Conservation (phyloP, 2,888 invertebrate genomes). For the Drosophila stalkeri region DNA sequence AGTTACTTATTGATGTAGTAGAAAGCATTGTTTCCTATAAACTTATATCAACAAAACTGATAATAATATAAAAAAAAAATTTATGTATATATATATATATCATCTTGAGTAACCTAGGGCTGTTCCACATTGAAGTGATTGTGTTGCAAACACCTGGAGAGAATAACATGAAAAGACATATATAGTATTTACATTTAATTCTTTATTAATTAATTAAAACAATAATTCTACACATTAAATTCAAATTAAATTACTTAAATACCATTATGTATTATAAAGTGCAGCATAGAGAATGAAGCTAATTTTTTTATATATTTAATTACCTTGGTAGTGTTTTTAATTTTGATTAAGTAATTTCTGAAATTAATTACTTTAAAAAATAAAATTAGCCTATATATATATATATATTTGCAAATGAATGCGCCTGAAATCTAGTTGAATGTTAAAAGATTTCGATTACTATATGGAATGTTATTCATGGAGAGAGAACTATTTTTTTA, state of each 20-base stretch:
- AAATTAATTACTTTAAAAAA: slow-evolving; percentile 32
- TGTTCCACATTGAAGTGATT: slow-evolving; percentile 78
- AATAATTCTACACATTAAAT: slow-evolving; percentile 43
- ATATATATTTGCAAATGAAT: slow-evolving; percentile 49
- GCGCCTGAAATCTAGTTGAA: slow-evolving; percentile 58
- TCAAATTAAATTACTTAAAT: slow-evolving; percentile 56
- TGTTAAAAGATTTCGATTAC: slow-evolving; percentile 65
- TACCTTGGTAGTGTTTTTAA: slow-evolving; percentile 46
- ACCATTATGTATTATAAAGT: slow-evolving; percentile 70
- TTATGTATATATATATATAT: slow-evolving; percentile 26
- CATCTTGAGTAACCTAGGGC: slow-evolving; percentile 38
- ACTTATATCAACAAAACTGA: slow-evolving; percentile 25
- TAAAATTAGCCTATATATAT: slow-evolving; percentile 5
- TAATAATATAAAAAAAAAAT: slow-evolving; percentile 28
- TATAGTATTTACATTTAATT: slow-evolving; percentile 63
- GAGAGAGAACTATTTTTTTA: slow-evolving; percentile 80
- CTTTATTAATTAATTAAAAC: slow-evolving; percentile 50
- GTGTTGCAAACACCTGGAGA: slow-evolving; percentile 79
- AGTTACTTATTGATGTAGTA: slow-evolving; percentile 17
- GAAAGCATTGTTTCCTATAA: slow-evolving; percentile 36
- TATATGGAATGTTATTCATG: slow-evolving; percentile 69
- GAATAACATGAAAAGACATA: slow-evolving; percentile 75
- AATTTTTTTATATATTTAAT: slow-evolving; percentile 44
- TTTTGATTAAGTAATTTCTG: slow-evolving; percentile 39
- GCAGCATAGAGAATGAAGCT: slow-evolving; percentile 38